Percentiles rank a stretch among this genome's conserved stretches.
Conservation (phyloP, 1,140 invertebrate species). For the Hermetia illucens region DNA sequence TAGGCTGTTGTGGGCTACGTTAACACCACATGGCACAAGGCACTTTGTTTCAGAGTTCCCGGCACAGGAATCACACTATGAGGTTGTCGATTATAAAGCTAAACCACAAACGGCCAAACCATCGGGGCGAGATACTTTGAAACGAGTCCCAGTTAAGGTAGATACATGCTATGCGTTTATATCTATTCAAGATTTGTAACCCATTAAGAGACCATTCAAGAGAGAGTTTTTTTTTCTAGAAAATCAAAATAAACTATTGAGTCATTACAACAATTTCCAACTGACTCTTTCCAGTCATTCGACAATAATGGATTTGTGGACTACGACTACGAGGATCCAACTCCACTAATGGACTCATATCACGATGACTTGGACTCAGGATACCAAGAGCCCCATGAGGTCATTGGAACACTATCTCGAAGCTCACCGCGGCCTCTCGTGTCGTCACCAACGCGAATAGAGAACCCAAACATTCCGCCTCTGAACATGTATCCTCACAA, state of each 20-base stretch:
- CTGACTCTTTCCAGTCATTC: constrained; percentile 40
- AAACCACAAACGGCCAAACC: constrained; percentile 17
- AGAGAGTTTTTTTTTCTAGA: constrained; percentile 1
- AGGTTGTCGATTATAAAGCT: constrained; percentile 44
- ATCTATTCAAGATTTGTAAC: background rate
- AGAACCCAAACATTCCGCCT: constrained; percentile 62
- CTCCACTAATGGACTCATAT: constrained; percentile 55
- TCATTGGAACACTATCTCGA: constrained; percentile 34
- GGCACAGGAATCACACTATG: constrained; percentile 56
- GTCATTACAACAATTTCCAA: no score
- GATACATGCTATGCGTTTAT: background rate
- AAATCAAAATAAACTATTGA: no score
- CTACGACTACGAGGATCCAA: constrained; percentile 54
- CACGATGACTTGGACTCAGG: constrained; percentile 42
- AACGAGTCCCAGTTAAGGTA: constrained; percentile 14
- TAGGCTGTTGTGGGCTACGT: constrained; percentile 61
- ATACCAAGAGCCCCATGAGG: constrained; percentile 32
- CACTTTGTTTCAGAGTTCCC: constrained; percentile 48
- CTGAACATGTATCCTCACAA: constrained; percentile 51
- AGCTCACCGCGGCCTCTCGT: constrained; percentile 38
- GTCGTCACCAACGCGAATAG: constrained; percentile 62
- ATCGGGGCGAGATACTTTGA: constrained; percentile 20
- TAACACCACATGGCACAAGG: constrained; percentile 62
- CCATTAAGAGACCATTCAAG: no score
- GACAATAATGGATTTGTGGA: constrained; percentile 60